These are phyloP conservation scores for Stegodyphus dumicola DNA, from an alignment of 1,140 invertebrate genomes.

Conservation along the genomic window DNA sequence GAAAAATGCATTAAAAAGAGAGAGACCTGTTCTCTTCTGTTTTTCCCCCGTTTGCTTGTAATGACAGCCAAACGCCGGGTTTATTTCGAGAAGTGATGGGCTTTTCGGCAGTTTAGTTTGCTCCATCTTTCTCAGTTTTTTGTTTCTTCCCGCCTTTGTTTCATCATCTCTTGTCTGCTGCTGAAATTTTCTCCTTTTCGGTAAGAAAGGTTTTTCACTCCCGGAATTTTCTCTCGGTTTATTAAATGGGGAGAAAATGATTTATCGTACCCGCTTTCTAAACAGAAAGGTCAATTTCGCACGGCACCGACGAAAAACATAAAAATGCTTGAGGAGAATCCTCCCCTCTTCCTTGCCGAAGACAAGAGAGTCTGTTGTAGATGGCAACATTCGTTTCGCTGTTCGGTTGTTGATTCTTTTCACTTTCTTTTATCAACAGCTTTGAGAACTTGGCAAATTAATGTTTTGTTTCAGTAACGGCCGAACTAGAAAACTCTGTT, in stretches of 20 bases:
- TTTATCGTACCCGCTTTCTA: constrained; percentile 26
- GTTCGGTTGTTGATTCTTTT: background rate
- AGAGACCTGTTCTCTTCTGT: background rate
- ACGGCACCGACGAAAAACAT: background rate
- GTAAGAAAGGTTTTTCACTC: background rate
- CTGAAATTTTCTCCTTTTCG: constrained; percentile 4
- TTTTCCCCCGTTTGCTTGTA: constrained; percentile 2
- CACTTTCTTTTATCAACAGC: background rate
- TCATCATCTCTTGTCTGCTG: constrained; percentile 8
- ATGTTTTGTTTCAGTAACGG: background rate
- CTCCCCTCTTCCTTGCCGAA: background rate
- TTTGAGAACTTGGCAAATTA: background rate
- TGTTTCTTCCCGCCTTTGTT: constrained; percentile 11
- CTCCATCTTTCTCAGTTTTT: background rate
- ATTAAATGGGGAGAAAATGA: constrained; percentile 57
- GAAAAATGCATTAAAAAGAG: constrained; percentile 10
- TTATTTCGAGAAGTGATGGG: constrained; percentile 53
- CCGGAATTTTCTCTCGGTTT: constrained; percentile 26
- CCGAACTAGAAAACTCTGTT: too few species aligned
- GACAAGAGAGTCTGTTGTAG: background rate
- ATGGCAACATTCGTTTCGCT: background rate
- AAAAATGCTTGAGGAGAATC: background rate
- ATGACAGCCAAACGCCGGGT: constrained; percentile 43
- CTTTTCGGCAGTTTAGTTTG: constrained; percentile 47
- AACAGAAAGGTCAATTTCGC: constrained; percentile 51